Conservation (phyloP, 2,888 invertebrate genomes). For the Euplagia quadripunctaria region DNA sequence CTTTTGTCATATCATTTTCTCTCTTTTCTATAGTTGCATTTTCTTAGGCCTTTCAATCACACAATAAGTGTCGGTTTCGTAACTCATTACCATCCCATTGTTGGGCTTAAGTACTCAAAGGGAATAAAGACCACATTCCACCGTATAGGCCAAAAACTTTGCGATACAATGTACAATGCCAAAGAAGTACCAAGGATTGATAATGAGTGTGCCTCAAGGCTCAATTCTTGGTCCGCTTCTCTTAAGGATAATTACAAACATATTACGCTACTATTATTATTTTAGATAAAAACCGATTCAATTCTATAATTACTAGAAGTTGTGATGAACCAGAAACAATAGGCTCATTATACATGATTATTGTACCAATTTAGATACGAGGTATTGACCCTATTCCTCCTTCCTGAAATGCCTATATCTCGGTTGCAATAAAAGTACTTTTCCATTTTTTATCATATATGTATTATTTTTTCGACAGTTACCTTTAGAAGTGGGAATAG, state of each 20-base stretch:
- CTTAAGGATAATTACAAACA: no score
- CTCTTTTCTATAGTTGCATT: background rate
- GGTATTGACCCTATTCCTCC: background rate
- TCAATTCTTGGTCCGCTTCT: background rate
- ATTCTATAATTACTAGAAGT: no score
- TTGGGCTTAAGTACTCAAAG: background rate
- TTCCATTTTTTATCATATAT: background rate
- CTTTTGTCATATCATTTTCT: background rate
- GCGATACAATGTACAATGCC: background rate
- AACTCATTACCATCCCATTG: background rate
- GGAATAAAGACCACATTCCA: background rate
- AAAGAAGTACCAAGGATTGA: no score
- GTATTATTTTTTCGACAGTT: constrained; percentile 61
- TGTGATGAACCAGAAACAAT: no score
- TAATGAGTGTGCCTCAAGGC: background rate
- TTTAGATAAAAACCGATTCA: no score
- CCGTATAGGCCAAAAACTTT: background rate
- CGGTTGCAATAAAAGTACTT: background rate
- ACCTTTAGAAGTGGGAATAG: constrained; percentile 92
- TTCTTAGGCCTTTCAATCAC: background rate
- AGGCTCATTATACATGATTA: no score
- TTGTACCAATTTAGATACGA: no score
- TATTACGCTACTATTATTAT: no score
- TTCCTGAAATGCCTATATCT: background rate
- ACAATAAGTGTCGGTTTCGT: background rate